Base-by-base conservation (phyloP, 2,797 vertebrate genomes). In the Myotis pilosus region DNA sequence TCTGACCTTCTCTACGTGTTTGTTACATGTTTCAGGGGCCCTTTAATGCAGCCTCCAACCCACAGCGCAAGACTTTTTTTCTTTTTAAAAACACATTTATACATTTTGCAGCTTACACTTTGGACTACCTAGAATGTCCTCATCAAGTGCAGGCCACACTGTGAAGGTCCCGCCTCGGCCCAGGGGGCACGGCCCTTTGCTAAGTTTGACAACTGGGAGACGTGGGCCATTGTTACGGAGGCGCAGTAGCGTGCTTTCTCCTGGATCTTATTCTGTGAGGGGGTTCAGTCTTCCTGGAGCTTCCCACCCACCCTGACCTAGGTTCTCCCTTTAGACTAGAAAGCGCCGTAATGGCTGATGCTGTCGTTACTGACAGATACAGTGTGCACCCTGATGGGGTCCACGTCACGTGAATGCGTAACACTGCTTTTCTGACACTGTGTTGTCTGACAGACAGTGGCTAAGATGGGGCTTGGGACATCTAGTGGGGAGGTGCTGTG, bases 11-110 rank as follows among this genome's bases (percentile, higher is more conserved):
- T 79, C 38, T 55, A 0, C 23, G 20, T 83, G 47, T 75, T 74
- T 2, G 8, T 87, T 92, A 28, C 12, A 12, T 16, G 41, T 49
- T 72, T 53, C 4, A 38, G 49, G 30, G 66, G 22, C 12, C 22
- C 72, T 86, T 82, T 44, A 81, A 87, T 79, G 25, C 41, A 33
- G 51, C 16, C 51, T 71, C 15, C 20, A 51, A 74, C 23, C 55
- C 22, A 38, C 16, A 68, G 57, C 41, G n/a, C 6, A 75, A 80
- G 75, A 36, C 12, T 47, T 41, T 71, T 17, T 57, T 57, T n/a
- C 28, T 20, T 94, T 91, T 87, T 80, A 44, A 91, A 74, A 91
- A 25, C 6, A 68, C 13, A 19, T 81, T 64, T 69, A 15, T 49
- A 6, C 4, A 10, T 92, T 64, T 87, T 84, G 22, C 36, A 19